Evolutionary conservation across 30 jellyfish, hydroid and myxozoan species (phyloP), one percentile per base, ranked within the genome.

Genomic region (Aurelia aurita): DNA sequence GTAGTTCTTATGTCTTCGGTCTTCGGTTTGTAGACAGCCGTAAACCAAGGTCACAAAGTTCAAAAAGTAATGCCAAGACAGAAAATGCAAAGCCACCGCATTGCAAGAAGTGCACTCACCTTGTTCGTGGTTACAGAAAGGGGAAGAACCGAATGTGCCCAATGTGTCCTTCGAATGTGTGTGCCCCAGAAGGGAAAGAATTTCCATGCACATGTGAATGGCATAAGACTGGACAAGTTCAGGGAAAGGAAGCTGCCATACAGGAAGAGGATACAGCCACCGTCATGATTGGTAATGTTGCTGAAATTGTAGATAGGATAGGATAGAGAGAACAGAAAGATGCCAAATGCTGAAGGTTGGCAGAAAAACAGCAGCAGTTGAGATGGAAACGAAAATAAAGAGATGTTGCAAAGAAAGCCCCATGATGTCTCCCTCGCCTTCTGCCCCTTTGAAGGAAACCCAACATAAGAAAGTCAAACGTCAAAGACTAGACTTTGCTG

Each of bases 21-120:
- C n/a, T n/a, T n/a, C n/a, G n/a, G n/a, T n/a, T n/a, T n/a, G n/a
- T n/a, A n/a, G n/a, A n/a, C n/a, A n/a, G n/a, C n/a, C n/a, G 68
- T 35, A 35, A 6, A 35, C 47, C 47, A 19, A n/a, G 29, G 29
- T n/a, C 25, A 57, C 25, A 23, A 57, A 57, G 6, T 3, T n/a
- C 23, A 0, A 57, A 57, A 10, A 19, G 68, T 20, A 3, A 12
- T 13, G 5, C 68, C 0, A 57, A 57, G 68, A 8, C 29, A 5
- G 6, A 2, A 5, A 57, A 60, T 22, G 29, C 47, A 22, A 60
- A 60, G 72, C 72, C 72, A 39, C 72, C 34, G 3, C 34, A 60
- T 60, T 60, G 72, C 72, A 60, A 60, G 34, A 60, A 60, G n/a
- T 60, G 72, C 72, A 60, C 34, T 21, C 72, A 60, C 34, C 72